These are phyloP conservation scores for Odontocerum albicorne DNA, from an alignment of 2,888 invertebrate species.

Conservation along the genomic window DNA sequence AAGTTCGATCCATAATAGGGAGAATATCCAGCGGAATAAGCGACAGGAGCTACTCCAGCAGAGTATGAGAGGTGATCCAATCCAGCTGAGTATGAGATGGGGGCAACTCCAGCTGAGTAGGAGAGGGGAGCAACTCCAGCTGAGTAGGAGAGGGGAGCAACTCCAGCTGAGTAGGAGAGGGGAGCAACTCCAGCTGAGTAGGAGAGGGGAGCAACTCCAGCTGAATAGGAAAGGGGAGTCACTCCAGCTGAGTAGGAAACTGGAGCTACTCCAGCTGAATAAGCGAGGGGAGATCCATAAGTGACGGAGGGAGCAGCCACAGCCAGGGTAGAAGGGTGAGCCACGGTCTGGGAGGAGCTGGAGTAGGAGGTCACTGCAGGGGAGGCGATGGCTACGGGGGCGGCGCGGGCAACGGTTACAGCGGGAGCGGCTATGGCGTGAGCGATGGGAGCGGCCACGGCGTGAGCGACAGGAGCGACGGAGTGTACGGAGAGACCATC, in stretches of 20 bases:
- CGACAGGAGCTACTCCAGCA: constrained; percentile 27
- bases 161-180: constrained; percentile 37
- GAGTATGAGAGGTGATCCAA: constrained; percentile 28
- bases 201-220: constrained; percentile 37
- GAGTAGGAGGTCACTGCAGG: constrained; percentile 37
- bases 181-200: constrained; percentile 36
- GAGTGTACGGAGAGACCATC: constrained; percentile 38
- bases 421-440: constrained; percentile 18
- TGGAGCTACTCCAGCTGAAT: constrained; percentile 4
- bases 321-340: no score
- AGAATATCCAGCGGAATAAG: constrained; percentile 23
- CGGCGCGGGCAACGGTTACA: constrained; percentile 7
- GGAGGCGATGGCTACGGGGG: constrained; percentile 30
- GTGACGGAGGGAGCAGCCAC: constrained; percentile 21
- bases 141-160: constrained; percentile 30
- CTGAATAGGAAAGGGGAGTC: constrained; percentile 34
- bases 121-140: constrained; percentile 27
- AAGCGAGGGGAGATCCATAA: constrained; percentile 4
- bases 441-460: constrained; percentile 37
- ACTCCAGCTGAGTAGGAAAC: constrained; percentile 23
- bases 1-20: constrained; percentile 15
- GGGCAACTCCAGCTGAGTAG: constrained; percentile 37
- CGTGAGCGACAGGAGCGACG: constrained; percentile 13
- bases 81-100: constrained; percentile 37
- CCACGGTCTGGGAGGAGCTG: not conserved